These are phyloP conservation scores for Elaeidobius kamerunicus DNA, from an alignment of 2,888 invertebrate genomes.

Conservation along the genomic window DNA sequence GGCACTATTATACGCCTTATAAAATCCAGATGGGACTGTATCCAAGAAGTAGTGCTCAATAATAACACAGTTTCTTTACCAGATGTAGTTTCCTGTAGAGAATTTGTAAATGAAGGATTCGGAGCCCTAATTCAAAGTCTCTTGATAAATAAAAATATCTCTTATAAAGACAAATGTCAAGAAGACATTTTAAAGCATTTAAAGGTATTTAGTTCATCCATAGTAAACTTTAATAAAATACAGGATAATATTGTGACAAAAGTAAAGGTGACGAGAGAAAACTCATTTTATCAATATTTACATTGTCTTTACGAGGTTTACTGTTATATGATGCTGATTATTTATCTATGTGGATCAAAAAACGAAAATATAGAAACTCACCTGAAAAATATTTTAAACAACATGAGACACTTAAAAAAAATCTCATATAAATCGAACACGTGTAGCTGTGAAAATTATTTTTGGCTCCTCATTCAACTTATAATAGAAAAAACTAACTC, in stretches of 20 bases:
- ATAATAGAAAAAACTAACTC: constrained; percentile 34
- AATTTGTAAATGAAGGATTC: constrained; percentile 37
- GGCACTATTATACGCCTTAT: constrained; percentile 31
- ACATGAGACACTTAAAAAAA: constrained; percentile 38
- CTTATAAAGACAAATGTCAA: constrained; percentile 28
- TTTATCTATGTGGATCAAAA: constrained; percentile 31
- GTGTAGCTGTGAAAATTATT: constrained; percentile 41
- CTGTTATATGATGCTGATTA: constrained; percentile 34
- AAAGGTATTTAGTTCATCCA: constrained; percentile 24
- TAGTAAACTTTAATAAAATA: constrained; percentile 31
- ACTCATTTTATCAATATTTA: constrained; percentile 38
- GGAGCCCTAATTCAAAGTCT: constrained; percentile 33
- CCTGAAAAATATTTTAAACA: constrained; percentile 35
- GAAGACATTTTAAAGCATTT: constrained; percentile 28
- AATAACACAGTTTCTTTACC: constrained; percentile 30
- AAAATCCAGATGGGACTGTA: constrained; percentile 39
- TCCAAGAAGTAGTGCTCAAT: constrained; percentile 40
- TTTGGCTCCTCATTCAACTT: constrained; percentile 42
- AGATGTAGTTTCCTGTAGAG: constrained; percentile 33
- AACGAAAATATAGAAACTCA: constrained; percentile 29
- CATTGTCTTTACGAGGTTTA: constrained; percentile 39
- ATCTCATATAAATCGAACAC: constrained; percentile 28
- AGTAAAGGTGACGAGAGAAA: constrained; percentile 29
- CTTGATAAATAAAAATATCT: constrained; percentile 26
- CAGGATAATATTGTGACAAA: constrained; percentile 35